These are phyloP conservation scores for Lonchura striata DNA, from an alignment of 2,113 vertebrate species.

Conservation along the genomic window DNA sequence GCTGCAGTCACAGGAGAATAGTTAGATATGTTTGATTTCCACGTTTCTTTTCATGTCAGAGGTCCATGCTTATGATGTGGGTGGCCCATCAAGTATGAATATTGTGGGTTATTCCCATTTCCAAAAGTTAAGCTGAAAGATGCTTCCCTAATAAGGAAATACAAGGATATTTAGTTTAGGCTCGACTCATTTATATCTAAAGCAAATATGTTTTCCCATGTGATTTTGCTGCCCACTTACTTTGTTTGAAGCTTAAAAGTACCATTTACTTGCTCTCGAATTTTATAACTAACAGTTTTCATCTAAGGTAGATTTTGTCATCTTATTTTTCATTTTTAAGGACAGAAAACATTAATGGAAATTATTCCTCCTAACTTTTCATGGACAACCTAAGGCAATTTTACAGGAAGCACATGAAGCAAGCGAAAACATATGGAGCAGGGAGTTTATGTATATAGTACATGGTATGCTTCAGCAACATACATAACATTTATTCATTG, in stretches of 20 bases:
- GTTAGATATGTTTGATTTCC: background rate
- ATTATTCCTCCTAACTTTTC: background rate
- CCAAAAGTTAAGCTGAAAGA: background rate
- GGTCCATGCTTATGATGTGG: background rate
- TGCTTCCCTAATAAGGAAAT: background rate
- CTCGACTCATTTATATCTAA: background rate
- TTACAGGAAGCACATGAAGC: background rate
- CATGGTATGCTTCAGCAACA: background rate
- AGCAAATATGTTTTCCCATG: background rate
- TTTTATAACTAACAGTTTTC: background rate
- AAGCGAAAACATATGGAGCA: background rate
- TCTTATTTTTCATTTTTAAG: background rate
- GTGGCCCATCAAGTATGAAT: background rate
- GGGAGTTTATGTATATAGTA: background rate
- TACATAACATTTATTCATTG: background rate
- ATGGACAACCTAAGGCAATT: background rate
- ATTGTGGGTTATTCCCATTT: rapidly evolving
- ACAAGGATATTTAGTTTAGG: background rate
- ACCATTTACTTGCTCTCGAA: background rate
- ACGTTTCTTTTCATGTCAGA: background rate
- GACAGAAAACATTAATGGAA: background rate
- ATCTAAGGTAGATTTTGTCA: background rate
- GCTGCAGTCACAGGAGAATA: background rate
- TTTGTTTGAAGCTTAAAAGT: background rate
- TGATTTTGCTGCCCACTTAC: background rate